A percentile compares a stretch with the other conserved stretches of the same genome.
phyloP scores from a whole-genome alignment of 2,113 vertebrate species.

The Antennarius striatus region DNA sequence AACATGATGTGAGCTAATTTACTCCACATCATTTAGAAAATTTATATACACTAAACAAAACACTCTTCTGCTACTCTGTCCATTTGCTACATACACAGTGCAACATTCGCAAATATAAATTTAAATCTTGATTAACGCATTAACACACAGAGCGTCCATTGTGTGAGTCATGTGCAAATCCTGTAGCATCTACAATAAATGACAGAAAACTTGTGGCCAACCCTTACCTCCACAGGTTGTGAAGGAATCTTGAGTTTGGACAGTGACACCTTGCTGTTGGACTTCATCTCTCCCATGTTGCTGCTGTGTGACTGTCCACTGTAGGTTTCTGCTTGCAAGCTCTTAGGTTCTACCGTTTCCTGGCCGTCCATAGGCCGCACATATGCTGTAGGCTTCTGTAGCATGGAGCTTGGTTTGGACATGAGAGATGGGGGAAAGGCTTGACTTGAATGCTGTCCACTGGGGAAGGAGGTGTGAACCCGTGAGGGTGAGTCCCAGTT shows the following conservation, averaged over 20 bases:
- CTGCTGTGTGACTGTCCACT: conserved; percentile 86
- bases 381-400: conserved; percentile 97
- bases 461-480: conserved; percentile 87
- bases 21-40: not conserved
- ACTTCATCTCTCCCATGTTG: conserved; percentile 90
- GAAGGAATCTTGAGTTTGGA: conserved; percentile 98
- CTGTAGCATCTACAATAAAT: not conserved
- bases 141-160: not conserved
- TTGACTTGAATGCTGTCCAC: conserved; percentile 91
- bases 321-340: conserved; percentile 89
- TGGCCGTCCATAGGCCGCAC: conserved; percentile 98
- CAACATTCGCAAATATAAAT: too few species aligned
- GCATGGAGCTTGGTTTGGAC: conserved; percentile 94
- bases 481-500: conserved; percentile 97
- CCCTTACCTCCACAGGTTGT: conserved; percentile 89
- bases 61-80: not conserved
- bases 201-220: not conserved
- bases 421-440: conserved; percentile 95
- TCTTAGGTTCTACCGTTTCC: conserved; percentile 93
- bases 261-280: conserved; percentile 91
- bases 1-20: conserved; percentile 10
- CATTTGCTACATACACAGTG: not conserved
- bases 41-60: conserved; percentile 8
- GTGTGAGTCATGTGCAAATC: not conserved
- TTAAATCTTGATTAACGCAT: too few species aligned